Evolutionary conservation across 1,140 invertebrate species (phyloP), one percentile per base, ranked within the genome.

Genomic region (Nymphalis io): DNA sequence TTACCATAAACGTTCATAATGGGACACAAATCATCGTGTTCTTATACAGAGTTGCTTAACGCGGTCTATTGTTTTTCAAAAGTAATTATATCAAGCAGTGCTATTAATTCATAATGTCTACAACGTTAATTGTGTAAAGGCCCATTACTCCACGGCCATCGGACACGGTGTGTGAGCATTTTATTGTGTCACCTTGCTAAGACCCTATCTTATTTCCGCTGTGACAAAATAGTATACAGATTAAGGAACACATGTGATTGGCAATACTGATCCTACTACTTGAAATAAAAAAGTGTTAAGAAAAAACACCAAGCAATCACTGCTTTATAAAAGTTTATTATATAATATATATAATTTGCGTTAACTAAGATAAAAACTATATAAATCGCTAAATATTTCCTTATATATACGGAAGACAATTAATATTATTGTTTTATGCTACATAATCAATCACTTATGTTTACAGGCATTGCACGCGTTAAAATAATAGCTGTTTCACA

Each of bases 171-270:
- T n/a, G 39, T 23, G 63, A 64, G 48, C 68, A 69, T 73, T 70
- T 55, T 66, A 64, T 70, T 74, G 60, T 74, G 72, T 71, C 72
- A 58, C 62, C 72, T 67, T 57, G 46, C 55, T 68, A 15, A 66
- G 46, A 46, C 63, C 15, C 60, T 68, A 71, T 74, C 72, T 74
- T 44, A 68, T 67, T 74, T 74, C 72, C 72, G 63, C 40, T 74
- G 53, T 74, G 64, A 66, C 60, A 53, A 72, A 60, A 72, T 65
- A 63, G 3, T 55, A 21, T 12, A 55, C 11, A 6, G 20, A 27
- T 55, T 27, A 15, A 55, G 20, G n/a, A 18, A 20, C 3, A 48
- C 13, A 15, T 13, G 11, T 11, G 6, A 8, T 5, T 1, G 1
- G 2, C 27, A 33, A 8, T 8, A 33, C n/a, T n/a, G n/a, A n/a